Percentiles rank a stretch among this genome's conserved stretches.
Evolutionary conservation across 64 coral and sea anemone genomes (phyloP).

Genomic region (Porites lutea): DNA sequence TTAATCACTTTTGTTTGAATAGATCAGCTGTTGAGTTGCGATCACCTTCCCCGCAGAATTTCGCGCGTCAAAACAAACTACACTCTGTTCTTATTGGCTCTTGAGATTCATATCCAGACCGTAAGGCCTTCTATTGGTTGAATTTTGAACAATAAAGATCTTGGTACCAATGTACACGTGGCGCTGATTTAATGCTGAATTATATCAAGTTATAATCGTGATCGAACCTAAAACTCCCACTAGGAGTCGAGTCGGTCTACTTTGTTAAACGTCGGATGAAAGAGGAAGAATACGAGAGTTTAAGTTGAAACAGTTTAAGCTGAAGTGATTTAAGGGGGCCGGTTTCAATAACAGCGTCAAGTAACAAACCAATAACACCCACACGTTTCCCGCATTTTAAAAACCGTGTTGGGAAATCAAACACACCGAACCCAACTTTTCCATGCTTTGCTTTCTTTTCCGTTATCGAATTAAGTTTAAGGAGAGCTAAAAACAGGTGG

Average conservation of each 20-base stretch:
- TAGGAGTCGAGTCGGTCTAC: not conserved
- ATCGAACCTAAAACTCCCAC: not conserved
- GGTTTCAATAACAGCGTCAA: no score
- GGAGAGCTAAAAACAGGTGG: no score
- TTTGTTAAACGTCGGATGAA: not conserved
- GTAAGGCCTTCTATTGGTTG: not conserved
- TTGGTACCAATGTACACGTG: constrained; percentile 11
- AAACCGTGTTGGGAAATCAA: no score
- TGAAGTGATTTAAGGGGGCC: no score
- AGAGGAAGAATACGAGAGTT: no score
- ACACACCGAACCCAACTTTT: no score
- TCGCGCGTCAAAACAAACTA: constrained; percentile 32
- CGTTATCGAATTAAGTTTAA: no score
- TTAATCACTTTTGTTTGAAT: constrained; percentile 24
- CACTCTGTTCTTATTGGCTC: not conserved
- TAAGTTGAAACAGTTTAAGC: no score
- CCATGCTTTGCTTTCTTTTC: no score
- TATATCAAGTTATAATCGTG: not conserved
- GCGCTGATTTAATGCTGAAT: no score
- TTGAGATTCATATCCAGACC: not conserved
- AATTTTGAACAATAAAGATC: not conserved
- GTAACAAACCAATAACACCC: no score
- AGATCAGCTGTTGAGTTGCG: constrained; percentile 23
- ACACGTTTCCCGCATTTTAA: no score
- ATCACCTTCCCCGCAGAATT: not conserved